Conservation (phyloP, 2,113 vertebrate species). For the Amblyopsis rosae region DNA sequence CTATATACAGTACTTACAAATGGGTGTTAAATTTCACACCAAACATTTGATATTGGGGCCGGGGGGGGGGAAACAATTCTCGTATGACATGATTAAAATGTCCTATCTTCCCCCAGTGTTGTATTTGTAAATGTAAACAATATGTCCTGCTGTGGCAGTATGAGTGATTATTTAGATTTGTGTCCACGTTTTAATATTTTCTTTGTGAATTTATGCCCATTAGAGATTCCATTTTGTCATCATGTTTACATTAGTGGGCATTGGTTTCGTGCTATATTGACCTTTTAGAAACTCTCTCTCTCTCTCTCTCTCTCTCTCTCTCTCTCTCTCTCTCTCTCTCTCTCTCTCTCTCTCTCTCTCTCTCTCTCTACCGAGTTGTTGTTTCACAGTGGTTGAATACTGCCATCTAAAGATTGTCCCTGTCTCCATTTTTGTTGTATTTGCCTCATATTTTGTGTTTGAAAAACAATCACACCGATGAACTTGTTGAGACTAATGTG, state of each 20-base stretch:
- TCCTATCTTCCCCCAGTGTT: neutral
- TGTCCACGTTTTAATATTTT: neutral
- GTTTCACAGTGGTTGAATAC: slow-evolving; percentile 65
- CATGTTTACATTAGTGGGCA: slow-evolving; percentile 21
- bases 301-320: slow-evolving; percentile 8
- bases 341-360: slow-evolving; percentile 10
- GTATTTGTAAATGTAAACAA: neutral
- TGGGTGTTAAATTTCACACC: neutral
- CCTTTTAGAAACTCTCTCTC: slow-evolving; percentile 25
- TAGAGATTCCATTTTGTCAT: neutral
- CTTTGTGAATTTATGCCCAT: slow-evolving; percentile 24
- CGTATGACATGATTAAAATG: no score
- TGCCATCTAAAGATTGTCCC: slow-evolving; percentile 69
- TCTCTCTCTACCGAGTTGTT: slow-evolving; percentile 10
- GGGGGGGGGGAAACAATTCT: no score
- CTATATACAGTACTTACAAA: neutral
- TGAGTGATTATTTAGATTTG: neutral
- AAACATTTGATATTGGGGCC: no score
- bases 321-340: slow-evolving; percentile 6
- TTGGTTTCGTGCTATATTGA: slow-evolving; percentile 28
- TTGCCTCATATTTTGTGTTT: neutral
- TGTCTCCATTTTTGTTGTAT: slow-evolving; percentile 30
- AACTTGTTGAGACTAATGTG: slow-evolving; percentile 10
- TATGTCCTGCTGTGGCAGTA: slow-evolving; percentile 1
- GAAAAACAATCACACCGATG: slow-evolving; percentile 10